phyloP scores from a whole-genome alignment of 2,797 vertebrate genomes.

The Ptychadena robeensis region DNA sequence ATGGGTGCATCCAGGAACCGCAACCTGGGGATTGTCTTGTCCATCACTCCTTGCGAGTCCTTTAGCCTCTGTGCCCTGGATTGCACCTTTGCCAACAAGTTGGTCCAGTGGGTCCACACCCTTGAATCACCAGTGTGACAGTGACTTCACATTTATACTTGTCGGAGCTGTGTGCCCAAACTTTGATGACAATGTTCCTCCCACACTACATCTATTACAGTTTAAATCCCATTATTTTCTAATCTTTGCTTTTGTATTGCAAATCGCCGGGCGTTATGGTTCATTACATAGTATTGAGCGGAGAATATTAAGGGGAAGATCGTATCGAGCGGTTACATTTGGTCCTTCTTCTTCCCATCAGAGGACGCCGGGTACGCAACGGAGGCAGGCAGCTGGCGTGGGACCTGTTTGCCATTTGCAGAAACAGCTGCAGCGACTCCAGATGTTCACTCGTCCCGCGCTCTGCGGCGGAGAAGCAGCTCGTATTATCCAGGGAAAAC shows the following conservation, averaged over 20 bases:
- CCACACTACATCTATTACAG: not conserved
- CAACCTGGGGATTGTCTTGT: no score
- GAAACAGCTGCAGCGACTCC: conserved; percentile 10
- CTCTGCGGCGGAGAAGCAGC: not conserved
- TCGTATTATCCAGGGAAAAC: conserved; percentile 6
- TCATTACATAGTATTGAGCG: not conserved
- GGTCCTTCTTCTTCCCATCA: not conserved
- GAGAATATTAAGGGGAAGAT: not conserved
- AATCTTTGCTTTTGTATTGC: not conserved
- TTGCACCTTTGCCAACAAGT: no score
- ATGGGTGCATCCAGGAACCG: no score
- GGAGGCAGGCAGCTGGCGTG: conserved; percentile 12
- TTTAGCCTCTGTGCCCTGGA: no score
- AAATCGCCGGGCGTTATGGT: not conserved
- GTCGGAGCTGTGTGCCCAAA: not conserved
- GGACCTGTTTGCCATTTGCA: conserved; percentile 18
- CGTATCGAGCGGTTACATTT: not conserved
- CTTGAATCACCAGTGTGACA: no score
- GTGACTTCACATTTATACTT: no score
- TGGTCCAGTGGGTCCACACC: no score
- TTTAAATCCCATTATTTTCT: not conserved
- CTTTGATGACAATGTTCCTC: not conserved
- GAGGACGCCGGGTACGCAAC: not conserved
- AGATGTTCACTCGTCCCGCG: conserved; percentile 19
- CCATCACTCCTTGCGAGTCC: no score